Conservation (phyloP, 2,113 vertebrate genomes). For the Oceanodroma tethys region DNA sequence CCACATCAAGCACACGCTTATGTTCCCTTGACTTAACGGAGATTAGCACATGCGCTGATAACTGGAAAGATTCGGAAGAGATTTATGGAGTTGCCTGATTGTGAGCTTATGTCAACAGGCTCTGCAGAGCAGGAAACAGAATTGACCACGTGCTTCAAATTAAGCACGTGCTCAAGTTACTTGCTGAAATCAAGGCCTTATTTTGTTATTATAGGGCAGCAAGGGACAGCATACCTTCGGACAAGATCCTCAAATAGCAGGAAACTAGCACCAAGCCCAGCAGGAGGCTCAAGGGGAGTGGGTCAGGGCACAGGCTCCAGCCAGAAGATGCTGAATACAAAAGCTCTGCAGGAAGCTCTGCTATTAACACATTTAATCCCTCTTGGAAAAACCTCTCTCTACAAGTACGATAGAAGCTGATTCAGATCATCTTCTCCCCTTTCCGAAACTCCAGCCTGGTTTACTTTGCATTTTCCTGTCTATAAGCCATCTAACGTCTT, state of each 20-base stretch:
- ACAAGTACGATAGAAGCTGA: background rate
- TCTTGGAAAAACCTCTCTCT: background rate
- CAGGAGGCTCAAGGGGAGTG: background rate
- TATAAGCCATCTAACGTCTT: background rate
- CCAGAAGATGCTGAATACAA: background rate
- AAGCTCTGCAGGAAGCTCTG: background rate
- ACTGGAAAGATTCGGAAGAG: background rate
- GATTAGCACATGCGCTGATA: background rate
- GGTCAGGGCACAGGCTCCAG: background rate
- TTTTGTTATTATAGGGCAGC: background rate
- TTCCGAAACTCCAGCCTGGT: background rate
- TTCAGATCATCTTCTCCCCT: background rate
- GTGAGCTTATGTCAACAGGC: background rate
- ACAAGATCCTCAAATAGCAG: background rate
- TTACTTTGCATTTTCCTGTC: background rate
- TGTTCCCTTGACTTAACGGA: background rate
- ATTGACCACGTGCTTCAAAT: background rate
- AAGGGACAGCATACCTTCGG: background rate
- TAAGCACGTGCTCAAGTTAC: background rate
- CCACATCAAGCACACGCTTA: background rate
- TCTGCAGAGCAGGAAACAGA: background rate
- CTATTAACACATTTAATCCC: background rate
- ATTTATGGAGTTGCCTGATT: background rate
- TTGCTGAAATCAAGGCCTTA: background rate
- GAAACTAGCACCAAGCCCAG: background rate